phyloP scores from a whole-genome alignment of 2,888 invertebrate genomes.

The Drosophila neonasuta region DNA sequence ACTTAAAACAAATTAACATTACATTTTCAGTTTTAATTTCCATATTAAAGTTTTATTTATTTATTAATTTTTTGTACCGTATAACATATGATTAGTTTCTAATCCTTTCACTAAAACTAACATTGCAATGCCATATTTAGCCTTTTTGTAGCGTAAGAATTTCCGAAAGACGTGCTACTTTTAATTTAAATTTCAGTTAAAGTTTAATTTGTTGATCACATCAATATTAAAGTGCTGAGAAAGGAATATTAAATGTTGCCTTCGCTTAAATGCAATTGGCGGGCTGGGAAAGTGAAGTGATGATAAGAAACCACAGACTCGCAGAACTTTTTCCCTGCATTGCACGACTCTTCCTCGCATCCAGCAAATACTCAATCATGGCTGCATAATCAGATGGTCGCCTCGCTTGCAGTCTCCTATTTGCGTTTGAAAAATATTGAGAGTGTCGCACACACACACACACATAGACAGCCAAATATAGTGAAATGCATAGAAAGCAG shows the following conservation, averaged over 20 bases:
- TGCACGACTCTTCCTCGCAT: background rate
- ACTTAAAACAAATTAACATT: too few relatives aligned
- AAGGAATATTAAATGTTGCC: background rate
- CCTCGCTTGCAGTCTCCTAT: constrained; percentile 40
- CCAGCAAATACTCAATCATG: constrained; percentile 57
- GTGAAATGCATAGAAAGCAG: constrained; percentile 19
- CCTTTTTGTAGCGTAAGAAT: too few relatives aligned
- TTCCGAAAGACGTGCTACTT: too few relatives aligned
- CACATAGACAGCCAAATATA: constrained; percentile 23
- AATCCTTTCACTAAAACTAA: too few relatives aligned
- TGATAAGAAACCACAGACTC: constrained; percentile 21
- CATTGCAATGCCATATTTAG: too few relatives aligned
- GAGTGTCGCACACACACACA: constrained; percentile 41
- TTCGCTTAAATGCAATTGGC: background rate
- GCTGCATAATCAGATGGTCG: constrained; percentile 65
- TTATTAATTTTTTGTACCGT: too few relatives aligned
- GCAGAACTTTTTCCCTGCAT: background rate
- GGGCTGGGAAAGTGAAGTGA: constrained; percentile 40
- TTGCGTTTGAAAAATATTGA: constrained; percentile 65
- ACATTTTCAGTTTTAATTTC: too few relatives aligned
- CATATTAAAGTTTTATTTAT: too few relatives aligned
- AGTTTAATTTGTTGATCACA: background rate
- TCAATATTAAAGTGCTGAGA: background rate
- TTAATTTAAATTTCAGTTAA: too few relatives aligned
- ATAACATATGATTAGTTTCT: too few relatives aligned